A percentile compares a stretch with the other conserved stretches of the same genome.
These are phyloP conservation scores for Aleiodes alternator DNA, from an alignment of 2,888 invertebrate genomes.

Conservation along the genomic window DNA sequence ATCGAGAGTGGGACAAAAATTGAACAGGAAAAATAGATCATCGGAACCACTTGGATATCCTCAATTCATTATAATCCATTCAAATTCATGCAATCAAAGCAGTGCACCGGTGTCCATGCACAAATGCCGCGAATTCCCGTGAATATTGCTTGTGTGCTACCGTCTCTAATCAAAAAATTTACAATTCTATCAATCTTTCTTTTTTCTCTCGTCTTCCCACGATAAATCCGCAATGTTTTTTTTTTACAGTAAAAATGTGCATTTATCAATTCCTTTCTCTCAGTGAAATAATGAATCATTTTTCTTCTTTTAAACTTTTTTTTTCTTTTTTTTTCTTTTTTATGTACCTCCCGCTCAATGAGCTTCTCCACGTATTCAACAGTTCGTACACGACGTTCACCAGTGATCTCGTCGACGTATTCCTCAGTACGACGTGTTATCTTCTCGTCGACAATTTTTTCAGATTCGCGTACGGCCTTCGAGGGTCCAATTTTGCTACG, in stretches of 20 bases:
- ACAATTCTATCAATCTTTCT: too few species aligned
- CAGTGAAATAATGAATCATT: slow-evolving; percentile 36
- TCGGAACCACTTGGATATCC: too few species aligned
- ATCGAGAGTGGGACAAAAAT: too few species aligned
- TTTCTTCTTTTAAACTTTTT: not conserved
- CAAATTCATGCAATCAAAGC: slow-evolving; percentile 11
- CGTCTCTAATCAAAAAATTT: too few species aligned
- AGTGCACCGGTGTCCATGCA: slow-evolving; percentile 43
- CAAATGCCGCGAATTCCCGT: slow-evolving; percentile 26
- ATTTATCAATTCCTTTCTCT: not conserved
- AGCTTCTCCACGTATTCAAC: slow-evolving; percentile 96
- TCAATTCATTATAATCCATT: too few species aligned
- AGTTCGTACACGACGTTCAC: slow-evolving; percentile 91
- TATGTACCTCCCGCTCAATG: slow-evolving; percentile 94
- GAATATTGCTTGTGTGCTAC: slow-evolving; percentile 8
- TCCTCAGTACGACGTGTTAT: slow-evolving; percentile 91
- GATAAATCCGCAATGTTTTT: too few species aligned
- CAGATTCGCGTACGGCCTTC: slow-evolving; percentile 90
- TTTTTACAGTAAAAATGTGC: too few species aligned
- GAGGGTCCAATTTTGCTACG: slow-evolving; percentile 90
- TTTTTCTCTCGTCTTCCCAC: too few species aligned
- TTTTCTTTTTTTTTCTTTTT: slow-evolving; percentile 41
- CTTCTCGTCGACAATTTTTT: slow-evolving; percentile 92
- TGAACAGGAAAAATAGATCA: too few species aligned
- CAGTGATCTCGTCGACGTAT: slow-evolving; percentile 89